Conservation (phyloP, 2,113 vertebrate genomes). For the Butorides virescens region DNA sequence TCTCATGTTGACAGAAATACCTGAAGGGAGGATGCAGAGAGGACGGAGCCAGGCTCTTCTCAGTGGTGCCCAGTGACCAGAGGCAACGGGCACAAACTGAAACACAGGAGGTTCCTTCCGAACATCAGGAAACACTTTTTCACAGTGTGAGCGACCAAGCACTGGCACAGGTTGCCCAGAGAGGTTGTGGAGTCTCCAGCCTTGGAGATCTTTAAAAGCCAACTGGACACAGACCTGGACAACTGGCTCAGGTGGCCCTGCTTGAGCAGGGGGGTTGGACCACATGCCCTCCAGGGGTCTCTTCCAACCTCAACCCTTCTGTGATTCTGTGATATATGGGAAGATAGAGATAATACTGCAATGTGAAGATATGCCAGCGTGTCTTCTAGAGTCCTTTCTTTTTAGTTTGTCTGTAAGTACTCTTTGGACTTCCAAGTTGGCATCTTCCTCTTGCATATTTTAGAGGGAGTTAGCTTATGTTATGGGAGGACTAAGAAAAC, state of each 20-base stretch:
- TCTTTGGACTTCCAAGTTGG: neutral
- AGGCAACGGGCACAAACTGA: rapidly evolving
- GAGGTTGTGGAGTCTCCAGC: neutral
- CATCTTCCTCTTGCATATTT: neutral
- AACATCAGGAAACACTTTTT: neutral
- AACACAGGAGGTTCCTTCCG: neutral
- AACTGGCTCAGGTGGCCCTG: neutral
- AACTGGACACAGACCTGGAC: neutral
- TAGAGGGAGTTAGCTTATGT: neutral
- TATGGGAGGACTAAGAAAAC: neutral
- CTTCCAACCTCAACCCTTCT: neutral
- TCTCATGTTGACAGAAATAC: neutral
- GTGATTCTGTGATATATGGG: neutral
- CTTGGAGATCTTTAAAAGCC: neutral
- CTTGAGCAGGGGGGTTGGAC: neutral
- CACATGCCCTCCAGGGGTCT: neutral
- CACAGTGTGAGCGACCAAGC: neutral
- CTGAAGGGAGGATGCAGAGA: neutral
- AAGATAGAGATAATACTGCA: neutral
- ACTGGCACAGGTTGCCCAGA: neutral
- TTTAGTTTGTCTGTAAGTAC: neutral
- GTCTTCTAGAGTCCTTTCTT: neutral
- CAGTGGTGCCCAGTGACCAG: neutral
- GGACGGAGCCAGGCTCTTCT: neutral
- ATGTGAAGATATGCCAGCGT: rapidly evolving